These are phyloP conservation scores for Pardosa pseudoannulata DNA, from an alignment of 2,888 invertebrate genomes.

Conservation along the genomic window DNA sequence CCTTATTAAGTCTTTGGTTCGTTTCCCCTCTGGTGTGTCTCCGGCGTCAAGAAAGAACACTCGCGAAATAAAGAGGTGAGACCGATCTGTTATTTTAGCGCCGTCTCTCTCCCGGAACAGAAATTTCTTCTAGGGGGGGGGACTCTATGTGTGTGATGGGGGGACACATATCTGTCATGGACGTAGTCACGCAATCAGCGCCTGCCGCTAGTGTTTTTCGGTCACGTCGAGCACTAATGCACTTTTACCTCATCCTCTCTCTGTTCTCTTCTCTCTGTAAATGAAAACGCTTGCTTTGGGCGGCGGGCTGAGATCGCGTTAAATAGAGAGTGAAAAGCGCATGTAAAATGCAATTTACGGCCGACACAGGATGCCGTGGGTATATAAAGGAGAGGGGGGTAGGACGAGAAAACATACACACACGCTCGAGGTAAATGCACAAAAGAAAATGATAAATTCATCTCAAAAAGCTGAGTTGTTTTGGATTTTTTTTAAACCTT, in stretches of 20 bases:
- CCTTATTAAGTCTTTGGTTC: slow-evolving; percentile 29
- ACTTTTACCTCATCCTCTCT: not conserved
- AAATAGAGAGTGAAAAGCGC: slow-evolving; percentile 5
- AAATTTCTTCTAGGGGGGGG: not conserved
- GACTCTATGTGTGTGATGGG: no score
- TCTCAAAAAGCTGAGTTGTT: not conserved
- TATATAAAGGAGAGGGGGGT: no score
- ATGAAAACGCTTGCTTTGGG: not conserved
- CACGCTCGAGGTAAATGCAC: no score
- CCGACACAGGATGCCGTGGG: no score
- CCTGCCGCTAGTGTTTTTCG: not conserved
- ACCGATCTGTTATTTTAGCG: slow-evolving; percentile 37
- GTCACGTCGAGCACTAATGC: slow-evolving; percentile 3
- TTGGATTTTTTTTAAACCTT: not conserved
- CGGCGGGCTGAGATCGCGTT: not conserved
- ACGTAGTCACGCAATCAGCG: slow-evolving; percentile 1
- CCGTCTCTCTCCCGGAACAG: slow-evolving; percentile 4
- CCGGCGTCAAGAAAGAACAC: slow-evolving; percentile 26
- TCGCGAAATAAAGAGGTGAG: slow-evolving; percentile 30
- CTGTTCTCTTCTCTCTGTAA: no score
- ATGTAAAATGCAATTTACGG: slow-evolving; percentile 6
- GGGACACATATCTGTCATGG: not conserved
- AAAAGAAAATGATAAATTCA: no score
- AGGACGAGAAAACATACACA: no score
- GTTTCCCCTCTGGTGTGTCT: not conserved